Conservation (phyloP, 2,888 invertebrate genomes). For the Eristalis arbustorum region DNA sequence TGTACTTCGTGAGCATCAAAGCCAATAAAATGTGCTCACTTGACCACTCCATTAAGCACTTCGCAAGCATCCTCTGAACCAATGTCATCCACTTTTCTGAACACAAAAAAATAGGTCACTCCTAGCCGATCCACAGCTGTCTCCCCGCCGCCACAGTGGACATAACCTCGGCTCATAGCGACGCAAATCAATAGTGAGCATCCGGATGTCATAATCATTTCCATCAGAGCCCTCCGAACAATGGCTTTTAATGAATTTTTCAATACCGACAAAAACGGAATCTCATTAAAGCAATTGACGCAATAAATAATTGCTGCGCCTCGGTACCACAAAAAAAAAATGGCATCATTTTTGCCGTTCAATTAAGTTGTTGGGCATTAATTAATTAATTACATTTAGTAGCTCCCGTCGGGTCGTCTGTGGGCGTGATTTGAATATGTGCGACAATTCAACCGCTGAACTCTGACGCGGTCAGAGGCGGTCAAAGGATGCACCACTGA, state of each 20-base stretch:
- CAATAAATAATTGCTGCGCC: not conserved
- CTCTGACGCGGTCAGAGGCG: not conserved
- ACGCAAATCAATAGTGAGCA: too few relatives aligned
- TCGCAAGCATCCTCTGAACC: too few relatives aligned
- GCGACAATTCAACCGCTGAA: not conserved
- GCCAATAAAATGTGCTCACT: too few relatives aligned
- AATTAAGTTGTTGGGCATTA: not conserved
- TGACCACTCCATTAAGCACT: too few relatives aligned
- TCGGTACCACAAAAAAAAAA: too few relatives aligned
- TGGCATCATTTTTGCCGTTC: not conserved
- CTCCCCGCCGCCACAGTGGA: too few relatives aligned
- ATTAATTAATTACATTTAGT: not conserved
- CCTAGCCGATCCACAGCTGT: too few relatives aligned
- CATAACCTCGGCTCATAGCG: too few relatives aligned
- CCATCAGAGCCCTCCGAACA: not conserved
- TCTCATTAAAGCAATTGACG: not conserved
- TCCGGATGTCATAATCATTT: not conserved
- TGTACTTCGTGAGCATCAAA: too few relatives aligned
- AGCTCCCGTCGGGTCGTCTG: not conserved
- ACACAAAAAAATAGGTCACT: too few relatives aligned
- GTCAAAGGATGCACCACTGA: not conserved
- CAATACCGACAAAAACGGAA: not conserved
- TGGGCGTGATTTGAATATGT: not conserved
- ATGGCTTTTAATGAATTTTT: not conserved
- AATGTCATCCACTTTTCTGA: too few relatives aligned